Evolutionary conservation across 2,113 vertebrate species (phyloP).

Genomic region (Pitta sordida): DNA sequence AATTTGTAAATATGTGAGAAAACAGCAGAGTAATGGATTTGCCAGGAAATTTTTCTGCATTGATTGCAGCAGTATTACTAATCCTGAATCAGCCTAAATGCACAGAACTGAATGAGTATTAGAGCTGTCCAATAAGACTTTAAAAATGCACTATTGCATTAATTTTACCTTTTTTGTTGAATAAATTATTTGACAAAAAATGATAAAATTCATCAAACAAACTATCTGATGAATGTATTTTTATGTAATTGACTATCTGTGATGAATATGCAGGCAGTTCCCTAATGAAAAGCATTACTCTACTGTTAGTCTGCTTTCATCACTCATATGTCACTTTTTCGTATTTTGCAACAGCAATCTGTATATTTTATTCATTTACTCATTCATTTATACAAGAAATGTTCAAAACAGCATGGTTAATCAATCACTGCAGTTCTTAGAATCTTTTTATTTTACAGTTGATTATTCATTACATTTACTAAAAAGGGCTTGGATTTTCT

Average conservation of each 20-base stretch:
- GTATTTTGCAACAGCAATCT: constrained; percentile 40
- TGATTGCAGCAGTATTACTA: constrained; percentile 31
- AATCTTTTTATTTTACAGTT: constrained; percentile 25
- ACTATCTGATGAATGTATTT: constrained; percentile 54
- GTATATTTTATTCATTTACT: constrained; percentile 60
- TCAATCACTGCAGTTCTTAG: constrained; percentile 23
- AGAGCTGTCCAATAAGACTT: constrained; percentile 19
- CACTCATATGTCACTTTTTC: constrained; percentile 42
- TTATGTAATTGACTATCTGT: constrained; percentile 35
- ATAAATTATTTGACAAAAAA: constrained; percentile 66
- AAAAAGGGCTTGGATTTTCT: neutral
- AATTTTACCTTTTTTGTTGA: constrained; percentile 59
- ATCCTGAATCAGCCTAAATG: constrained; percentile 30
- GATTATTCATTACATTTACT: constrained; percentile 17
- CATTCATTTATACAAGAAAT: constrained; percentile 40
- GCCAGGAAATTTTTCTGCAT: constrained; percentile 9
- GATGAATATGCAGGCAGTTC: constrained; percentile 59
- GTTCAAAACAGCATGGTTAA: constrained; percentile 29
- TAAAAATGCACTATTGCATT: constrained; percentile 39
- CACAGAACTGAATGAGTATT: constrained; percentile 16
- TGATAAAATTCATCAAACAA: constrained; percentile 62
- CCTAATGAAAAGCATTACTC: constrained; percentile 61
- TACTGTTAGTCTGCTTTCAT: constrained; percentile 55
- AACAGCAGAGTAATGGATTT: constrained; percentile 20
- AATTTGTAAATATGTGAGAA: neutral